Base-by-base conservation (phyloP, 2,888 invertebrate genomes). In the Drosophila limbata region DNA sequence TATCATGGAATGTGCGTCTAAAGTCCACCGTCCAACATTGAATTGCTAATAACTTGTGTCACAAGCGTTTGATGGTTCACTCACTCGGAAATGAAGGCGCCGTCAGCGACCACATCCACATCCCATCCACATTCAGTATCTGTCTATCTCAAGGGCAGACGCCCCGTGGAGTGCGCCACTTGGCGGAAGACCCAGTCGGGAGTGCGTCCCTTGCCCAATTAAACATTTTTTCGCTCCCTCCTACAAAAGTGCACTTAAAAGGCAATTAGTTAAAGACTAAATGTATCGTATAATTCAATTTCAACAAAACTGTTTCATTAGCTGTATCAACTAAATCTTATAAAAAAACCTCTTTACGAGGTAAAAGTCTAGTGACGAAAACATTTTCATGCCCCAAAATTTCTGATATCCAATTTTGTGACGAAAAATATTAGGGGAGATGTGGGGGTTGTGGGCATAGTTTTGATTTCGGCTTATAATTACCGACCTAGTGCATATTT, bases 11-110 rank as follows among this genome's bases (percentile, higher is more conserved):
- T 31, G 44, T 48, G 37, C 31, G 39, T 11, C 15, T 4, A 15
- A 31, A 8, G 40, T 31, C 31, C 42, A 28, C 13, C 60, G 48
- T 69, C 52, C 63, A 67, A 60, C 51, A 55, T 75, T 77, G 80
- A 73, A 85, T 77, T 80, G 89, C 89, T 85, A 89, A 86, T 86
- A 88, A 89, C 80, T 80, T 77, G 75, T 74, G 84, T 86, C 60
- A 84, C 88, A 89, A 86, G 72, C 81, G 69, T 83, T 86, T 86
- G 86, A 75, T 74, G 82, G 81, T 69, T 75, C 81, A 80, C 77
- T 86, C 85, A 77, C 74, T 83, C 79, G 86, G 89, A 86, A 89
- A 78, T 78, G 72, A 77, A 77, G 71, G 76, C 77, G 71, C 71
- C 79, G 74, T 52, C 15, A 62, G 55, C 60, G 35, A 39, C 35